Evolutionary conservation across 2,888 invertebrate genomes (phyloP).

Genomic region (Troides oblongomaculatus): DNA sequence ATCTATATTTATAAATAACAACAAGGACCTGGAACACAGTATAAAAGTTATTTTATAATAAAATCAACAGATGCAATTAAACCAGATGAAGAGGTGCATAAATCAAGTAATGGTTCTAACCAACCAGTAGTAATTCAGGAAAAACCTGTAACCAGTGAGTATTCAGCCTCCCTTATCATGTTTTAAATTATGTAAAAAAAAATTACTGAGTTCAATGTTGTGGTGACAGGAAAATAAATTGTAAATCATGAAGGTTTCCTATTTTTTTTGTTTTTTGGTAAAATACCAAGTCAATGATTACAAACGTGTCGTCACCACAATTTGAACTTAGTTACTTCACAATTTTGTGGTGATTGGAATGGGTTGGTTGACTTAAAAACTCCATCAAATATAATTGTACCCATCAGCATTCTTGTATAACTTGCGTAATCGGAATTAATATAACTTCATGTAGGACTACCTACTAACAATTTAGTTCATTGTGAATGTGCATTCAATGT

Average conservation of each 20-base stretch:
- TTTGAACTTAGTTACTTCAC: conserved; percentile 19
- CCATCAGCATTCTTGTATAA: conserved; percentile 3
- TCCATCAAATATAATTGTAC: not conserved
- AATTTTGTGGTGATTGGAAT: conserved; percentile 9
- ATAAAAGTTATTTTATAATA: conserved; percentile 65
- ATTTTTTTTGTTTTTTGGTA: not conserved
- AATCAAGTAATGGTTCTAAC: conserved; percentile 64
- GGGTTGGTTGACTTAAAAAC: conserved; percentile 9
- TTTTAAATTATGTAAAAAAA: conserved; percentile 40
- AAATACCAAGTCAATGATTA: not conserved
- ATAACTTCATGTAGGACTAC: conserved; percentile 42
- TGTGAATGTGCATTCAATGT: conserved; percentile 61
- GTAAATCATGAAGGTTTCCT: not conserved
- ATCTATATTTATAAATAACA: conserved; percentile 38
- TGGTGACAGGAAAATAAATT: conserved; percentile 18
- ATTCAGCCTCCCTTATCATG: conserved; percentile 51
- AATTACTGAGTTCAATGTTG: conserved; percentile 41
- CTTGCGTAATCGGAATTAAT: conserved; percentile 45
- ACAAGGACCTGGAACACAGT: conserved; percentile 43
- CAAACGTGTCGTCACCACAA: conserved; percentile 23
- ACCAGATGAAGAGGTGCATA: conserved; percentile 73
- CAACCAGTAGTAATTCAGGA: conserved; percentile 65
- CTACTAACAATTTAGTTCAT: conserved; percentile 54
- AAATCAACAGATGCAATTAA: conserved; percentile 74
- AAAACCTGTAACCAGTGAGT: conserved; percentile 74